A percentile compares a stretch with the other conserved stretches of the same genome.
Conservation (phyloP, 2,113 vertebrate species). For the Montifringilla adamsi region DNA sequence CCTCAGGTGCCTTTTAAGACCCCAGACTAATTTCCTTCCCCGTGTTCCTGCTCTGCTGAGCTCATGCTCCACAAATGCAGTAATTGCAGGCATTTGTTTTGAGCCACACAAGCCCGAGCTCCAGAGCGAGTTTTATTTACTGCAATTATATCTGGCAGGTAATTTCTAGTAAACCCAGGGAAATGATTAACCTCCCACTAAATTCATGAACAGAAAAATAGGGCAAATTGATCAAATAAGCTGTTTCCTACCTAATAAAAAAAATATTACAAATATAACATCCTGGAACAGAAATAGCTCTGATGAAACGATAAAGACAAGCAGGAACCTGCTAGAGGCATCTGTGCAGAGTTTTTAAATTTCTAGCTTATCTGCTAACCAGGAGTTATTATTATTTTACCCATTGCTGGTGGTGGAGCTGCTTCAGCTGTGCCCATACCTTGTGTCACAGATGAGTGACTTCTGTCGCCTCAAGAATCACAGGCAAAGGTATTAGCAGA, state of each 20-base stretch:
- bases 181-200: slow-evolving; percentile 25
- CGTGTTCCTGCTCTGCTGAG: not conserved
- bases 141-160: slow-evolving; percentile 52
- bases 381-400: not conserved
- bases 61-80: not conserved
- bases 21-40: not conserved
- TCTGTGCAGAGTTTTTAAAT: not conserved
- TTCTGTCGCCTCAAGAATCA: not conserved
- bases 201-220: slow-evolving; percentile 24
- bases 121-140: slow-evolving; percentile 44
- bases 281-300: slow-evolving; percentile 31
- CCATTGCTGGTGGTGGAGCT: not conserved
- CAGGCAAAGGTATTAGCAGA: not conserved
- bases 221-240: slow-evolving; percentile 55
- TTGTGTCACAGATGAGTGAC: not conserved
- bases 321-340: not conserved
- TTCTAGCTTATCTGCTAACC: not conserved
- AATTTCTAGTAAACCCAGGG: slow-evolving; percentile 39
- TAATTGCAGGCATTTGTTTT: slow-evolving; percentile 40
- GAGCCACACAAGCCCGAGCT: not conserved
- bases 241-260: slow-evolving; percentile 24
- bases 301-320: not conserved
- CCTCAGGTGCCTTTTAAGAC: not conserved
- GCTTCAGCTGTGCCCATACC: rapidly evolving
- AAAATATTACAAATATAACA: not conserved